Evolutionary conservation across 2,113 vertebrate species (phyloP).

Genomic region (Dicrurus megarhynchus): DNA sequence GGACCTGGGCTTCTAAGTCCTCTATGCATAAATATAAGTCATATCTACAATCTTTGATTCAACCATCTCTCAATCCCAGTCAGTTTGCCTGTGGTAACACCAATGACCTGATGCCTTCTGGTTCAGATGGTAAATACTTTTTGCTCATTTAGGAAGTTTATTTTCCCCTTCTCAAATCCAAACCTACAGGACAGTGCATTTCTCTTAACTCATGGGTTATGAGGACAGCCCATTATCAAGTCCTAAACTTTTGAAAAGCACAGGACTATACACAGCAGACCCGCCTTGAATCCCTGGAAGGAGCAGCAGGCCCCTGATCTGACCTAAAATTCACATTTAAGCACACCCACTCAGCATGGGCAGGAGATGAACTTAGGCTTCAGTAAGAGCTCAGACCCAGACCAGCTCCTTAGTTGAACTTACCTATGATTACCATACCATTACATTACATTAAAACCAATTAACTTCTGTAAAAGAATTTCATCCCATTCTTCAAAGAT

Average conservation of each 20-base stretch:
- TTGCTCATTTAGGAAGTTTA: background rate
- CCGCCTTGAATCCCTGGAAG: background rate
- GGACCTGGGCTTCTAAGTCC: background rate
- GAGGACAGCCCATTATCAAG: background rate
- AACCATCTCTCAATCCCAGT: background rate
- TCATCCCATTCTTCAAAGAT: background rate
- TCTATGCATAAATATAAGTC: background rate
- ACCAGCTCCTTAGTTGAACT: background rate
- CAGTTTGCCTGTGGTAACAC: background rate
- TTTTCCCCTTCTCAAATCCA: background rate
- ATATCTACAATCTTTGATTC: background rate
- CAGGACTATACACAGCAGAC: background rate
- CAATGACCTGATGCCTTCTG: accelerated
- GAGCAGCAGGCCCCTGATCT: background rate
- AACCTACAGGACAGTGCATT: background rate
- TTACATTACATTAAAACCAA: background rate
- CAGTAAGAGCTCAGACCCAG: background rate
- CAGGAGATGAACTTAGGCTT: background rate
- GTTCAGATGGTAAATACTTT: background rate
- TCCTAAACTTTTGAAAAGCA: background rate
- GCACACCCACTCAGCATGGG: background rate
- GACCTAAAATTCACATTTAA: background rate
- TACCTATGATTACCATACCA: background rate
- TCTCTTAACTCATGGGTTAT: background rate
- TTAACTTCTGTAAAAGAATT: background rate